phyloP scores from a whole-genome alignment of 2,797 vertebrate species.

The Hafferia zeledoni region DNA sequence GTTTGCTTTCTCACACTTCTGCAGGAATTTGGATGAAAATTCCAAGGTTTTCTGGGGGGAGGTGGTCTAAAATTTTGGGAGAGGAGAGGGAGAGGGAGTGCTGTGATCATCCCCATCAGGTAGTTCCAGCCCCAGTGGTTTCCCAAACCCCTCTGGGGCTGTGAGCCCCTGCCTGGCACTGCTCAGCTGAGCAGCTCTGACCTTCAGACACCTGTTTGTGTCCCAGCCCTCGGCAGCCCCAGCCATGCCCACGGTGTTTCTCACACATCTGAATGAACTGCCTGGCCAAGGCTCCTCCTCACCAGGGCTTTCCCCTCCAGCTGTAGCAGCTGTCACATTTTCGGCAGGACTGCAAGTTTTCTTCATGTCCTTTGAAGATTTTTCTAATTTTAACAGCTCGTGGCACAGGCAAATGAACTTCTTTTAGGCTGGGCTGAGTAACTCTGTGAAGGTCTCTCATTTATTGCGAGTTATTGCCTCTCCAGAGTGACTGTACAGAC shows the following conservation, averaged over 20 bases:
- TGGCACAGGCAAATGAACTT: background rate
- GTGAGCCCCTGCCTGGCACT: background rate
- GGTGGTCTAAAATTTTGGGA: rapidly evolving
- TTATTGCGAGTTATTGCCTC: background rate
- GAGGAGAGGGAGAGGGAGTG: background rate
- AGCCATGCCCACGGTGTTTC: background rate
- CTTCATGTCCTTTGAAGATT: background rate
- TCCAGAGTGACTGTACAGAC: background rate
- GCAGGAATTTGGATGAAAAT: rapidly evolving
- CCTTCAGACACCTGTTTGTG: background rate
- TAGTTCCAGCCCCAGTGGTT: background rate
- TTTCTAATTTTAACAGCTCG: background rate
- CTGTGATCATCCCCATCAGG: background rate
- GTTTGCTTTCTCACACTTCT: background rate
- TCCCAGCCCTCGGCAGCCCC: background rate
- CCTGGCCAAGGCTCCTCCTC: background rate
- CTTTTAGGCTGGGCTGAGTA: background rate
- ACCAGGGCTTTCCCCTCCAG: background rate
- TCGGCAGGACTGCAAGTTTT: background rate
- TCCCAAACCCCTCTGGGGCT: background rate
- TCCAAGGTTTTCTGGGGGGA: background rate
- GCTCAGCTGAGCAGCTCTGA: background rate
- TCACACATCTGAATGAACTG: background rate
- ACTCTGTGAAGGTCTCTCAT: background rate
- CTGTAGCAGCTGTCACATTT: background rate